Conservation (phyloP, 2,888 invertebrate genomes). For the Cabera pusaria region DNA sequence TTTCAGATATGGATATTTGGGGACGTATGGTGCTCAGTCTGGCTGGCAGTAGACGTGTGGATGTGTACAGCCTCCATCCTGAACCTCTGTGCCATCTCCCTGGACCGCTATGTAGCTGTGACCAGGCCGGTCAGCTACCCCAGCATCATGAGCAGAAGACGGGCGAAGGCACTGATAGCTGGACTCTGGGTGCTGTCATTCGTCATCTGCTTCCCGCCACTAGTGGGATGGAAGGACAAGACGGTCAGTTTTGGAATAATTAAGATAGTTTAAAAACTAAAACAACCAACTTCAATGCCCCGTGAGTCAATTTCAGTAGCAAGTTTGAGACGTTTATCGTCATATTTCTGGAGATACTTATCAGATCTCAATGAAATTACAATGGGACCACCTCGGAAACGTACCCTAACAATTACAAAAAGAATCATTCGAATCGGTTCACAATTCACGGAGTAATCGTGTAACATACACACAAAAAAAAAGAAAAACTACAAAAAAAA, state of each 20-base stretch:
- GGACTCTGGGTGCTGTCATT: constrained; percentile 98
- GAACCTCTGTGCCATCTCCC: constrained; percentile 97
- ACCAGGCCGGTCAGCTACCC: constrained; percentile 98
- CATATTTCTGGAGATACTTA: too few relatives aligned
- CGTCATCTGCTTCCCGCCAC: constrained; percentile 97
- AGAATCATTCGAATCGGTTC: too few relatives aligned
- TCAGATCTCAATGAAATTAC: too few relatives aligned
- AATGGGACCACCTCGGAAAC: too few relatives aligned
- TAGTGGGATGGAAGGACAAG: constrained; percentile 95
- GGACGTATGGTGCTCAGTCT: constrained; percentile 96
- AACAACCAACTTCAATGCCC: too few relatives aligned
- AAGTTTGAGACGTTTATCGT: too few relatives aligned
- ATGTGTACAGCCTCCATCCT: constrained; percentile 99
- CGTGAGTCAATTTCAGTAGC: too few relatives aligned
- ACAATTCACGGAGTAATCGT: too few relatives aligned
- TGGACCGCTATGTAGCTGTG: constrained; percentile 98
- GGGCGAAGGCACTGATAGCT: constrained; percentile 93
- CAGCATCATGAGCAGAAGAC: constrained; percentile 92
- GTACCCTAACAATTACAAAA: too few relatives aligned
- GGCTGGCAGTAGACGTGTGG: constrained; percentile 99
- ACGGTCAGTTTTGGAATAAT: constrained; percentile 59
- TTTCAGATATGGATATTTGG: constrained; percentile 97
- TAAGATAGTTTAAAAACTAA: too few relatives aligned
- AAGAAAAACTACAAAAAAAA: too few relatives aligned
- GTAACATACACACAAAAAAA: too few relatives aligned